These are phyloP conservation scores for Ictidomys tridecemlineatus DNA, from an alignment of 2,113 vertebrate genomes.

Conservation along the genomic window DNA sequence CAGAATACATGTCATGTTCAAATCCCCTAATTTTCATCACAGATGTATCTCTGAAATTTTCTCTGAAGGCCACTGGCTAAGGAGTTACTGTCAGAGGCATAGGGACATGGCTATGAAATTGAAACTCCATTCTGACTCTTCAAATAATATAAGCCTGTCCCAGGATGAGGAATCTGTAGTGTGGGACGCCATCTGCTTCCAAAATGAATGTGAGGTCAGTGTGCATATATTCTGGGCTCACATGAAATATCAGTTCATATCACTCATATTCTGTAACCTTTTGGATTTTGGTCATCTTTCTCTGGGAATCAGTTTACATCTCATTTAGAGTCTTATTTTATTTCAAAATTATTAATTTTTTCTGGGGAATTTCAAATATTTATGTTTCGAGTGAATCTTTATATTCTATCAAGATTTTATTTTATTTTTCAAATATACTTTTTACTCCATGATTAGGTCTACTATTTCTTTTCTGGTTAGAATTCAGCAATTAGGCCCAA, in stretches of 20 bases:
- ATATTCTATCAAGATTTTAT: not conserved
- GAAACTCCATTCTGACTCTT: not conserved
- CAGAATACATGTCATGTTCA: not conserved
- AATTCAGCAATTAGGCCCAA: not conserved
- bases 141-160: too few species aligned
- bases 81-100: too few species aligned
- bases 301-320: not conserved
- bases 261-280: too few species aligned
- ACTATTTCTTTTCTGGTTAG: not conserved
- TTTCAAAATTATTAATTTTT: not conserved
- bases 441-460: not conserved
- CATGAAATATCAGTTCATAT: accelerated
- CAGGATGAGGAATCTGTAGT: not conserved
- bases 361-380: not conserved
- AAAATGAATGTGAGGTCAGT: not conserved
- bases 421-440: not conserved
- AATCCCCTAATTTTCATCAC: not conserved
- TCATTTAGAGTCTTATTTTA: not conserved
- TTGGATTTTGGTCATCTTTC: not conserved
- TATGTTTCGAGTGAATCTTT: not conserved
- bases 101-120: accelerated
- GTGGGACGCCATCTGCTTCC: not conserved
- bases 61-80: not conserved
- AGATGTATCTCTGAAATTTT: not conserved
- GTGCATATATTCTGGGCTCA: not conserved